These are phyloP conservation scores for Epizoanthus stellaris DNA, from an alignment of 92 coral and sea anemone species.

Conservation along the genomic window DNA sequence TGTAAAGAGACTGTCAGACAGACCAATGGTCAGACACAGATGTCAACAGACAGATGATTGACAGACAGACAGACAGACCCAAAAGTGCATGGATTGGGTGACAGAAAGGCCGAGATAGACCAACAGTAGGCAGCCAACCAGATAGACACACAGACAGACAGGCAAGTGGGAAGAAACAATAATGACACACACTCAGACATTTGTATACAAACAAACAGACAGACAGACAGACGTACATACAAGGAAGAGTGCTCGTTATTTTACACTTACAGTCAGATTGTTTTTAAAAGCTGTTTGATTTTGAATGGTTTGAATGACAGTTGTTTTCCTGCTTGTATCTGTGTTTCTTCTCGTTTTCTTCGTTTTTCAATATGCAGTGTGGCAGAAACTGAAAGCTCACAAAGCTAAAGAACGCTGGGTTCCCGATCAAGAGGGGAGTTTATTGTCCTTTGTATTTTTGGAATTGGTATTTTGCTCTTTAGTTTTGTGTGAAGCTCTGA, in stretches of 20 bases:
- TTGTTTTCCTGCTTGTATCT: constrained; percentile 1
- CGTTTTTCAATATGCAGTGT: constrained; percentile 63
- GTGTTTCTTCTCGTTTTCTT: constrained; percentile 1
- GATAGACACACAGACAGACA: neutral
- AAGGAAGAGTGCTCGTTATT: too few relatives aligned
- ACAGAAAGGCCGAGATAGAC: neutral
- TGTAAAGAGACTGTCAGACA: neutral
- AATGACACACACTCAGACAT: neutral
- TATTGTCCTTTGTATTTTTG: neutral
- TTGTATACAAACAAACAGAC: too few relatives aligned
- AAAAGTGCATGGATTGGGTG: neutral
- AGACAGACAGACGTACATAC: too few relatives aligned
- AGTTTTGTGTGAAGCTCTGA: too few relatives aligned
- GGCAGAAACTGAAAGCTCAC: constrained; percentile 94
- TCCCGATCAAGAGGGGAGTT: constrained; percentile 90
- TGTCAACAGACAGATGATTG: too few relatives aligned
- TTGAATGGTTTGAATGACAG: constrained; percentile 31
- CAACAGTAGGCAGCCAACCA: too few relatives aligned
- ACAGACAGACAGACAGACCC: neutral
- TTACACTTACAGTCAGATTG: too few relatives aligned
- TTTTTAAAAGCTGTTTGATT: neutral
- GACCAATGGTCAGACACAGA: neutral
- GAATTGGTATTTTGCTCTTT: too few relatives aligned
- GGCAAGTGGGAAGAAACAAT: neutral
- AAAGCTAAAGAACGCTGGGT: constrained; percentile 98